These are phyloP conservation scores for Onychorhynchus coronatus DNA, from an alignment of 2,113 vertebrate species.

Conservation along the genomic window DNA sequence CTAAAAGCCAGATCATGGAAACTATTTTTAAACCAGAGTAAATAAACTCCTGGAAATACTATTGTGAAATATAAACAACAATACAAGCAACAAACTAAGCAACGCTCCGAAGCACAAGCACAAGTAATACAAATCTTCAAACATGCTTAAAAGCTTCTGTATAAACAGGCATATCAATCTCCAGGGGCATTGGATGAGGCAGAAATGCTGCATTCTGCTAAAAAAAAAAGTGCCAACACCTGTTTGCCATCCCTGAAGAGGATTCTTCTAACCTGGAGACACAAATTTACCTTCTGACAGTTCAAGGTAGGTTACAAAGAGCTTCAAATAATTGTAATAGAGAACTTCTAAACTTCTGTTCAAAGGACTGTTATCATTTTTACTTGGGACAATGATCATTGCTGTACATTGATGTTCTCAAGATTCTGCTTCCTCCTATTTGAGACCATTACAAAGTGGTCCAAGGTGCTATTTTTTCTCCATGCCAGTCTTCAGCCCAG, in stretches of 20 bases:
- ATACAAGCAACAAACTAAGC: neutral
- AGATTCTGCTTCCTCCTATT: neutral
- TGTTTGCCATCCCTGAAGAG: neutral
- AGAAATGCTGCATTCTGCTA: neutral
- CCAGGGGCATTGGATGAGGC: neutral
- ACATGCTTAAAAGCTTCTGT: neutral
- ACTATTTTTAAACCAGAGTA: slow-evolving; percentile 44
- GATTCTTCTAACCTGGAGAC: neutral
- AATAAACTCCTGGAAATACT: slow-evolving; percentile 27
- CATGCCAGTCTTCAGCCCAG: neutral
- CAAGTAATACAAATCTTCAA: neutral
- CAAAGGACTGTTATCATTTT: neutral
- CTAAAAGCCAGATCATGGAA: slow-evolving; percentile 12
- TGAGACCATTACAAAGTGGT: neutral
- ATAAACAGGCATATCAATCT: neutral
- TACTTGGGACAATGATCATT: neutral
- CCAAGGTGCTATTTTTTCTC: neutral
- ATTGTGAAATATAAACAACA: slow-evolving; percentile 40
- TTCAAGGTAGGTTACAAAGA: neutral
- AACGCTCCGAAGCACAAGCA: neutral
- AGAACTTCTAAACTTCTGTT: neutral
- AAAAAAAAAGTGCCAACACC: neutral
- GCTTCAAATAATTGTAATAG: neutral
- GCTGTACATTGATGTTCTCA: neutral
- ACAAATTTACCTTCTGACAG: neutral